Evolutionary conservation across 2,797 vertebrate species (phyloP).

Genomic region (Erpetoichthys calabaricus): DNA sequence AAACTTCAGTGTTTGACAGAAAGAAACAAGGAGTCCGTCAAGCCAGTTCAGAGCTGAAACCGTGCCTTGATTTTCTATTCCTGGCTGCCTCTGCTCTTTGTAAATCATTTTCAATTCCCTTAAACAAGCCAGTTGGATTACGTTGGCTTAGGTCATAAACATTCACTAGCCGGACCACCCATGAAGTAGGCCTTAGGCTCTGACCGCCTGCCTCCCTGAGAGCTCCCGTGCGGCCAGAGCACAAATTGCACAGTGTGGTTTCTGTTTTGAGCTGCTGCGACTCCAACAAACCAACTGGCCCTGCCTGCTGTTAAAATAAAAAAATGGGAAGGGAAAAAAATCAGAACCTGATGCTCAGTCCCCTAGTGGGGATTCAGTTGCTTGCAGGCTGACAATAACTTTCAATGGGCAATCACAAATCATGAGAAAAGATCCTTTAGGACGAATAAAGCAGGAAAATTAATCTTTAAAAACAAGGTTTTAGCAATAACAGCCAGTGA

Average conservation of each 20-base stretch:
- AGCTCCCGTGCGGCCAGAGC: slow-evolving; percentile 20
- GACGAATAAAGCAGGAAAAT: too few species aligned
- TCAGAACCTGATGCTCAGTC: not conserved
- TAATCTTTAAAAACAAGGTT: too few species aligned
- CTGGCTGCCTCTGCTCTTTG: slow-evolving; percentile 42
- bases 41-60: slow-evolving; percentile 31
- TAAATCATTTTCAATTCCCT: slow-evolving; percentile 70
- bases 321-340: too few species aligned
- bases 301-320: not conserved
- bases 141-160: slow-evolving; percentile 69
- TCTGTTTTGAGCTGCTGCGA: slow-evolving; percentile 38
- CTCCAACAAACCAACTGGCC: slow-evolving; percentile 31
- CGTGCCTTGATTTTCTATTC: slow-evolving; percentile 39
- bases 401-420: too few species aligned
- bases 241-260: slow-evolving; percentile 38
- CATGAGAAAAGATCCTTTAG: too few species aligned
- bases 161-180: slow-evolving; percentile 63
- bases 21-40: slow-evolving; percentile 3
- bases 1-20: too few species aligned
- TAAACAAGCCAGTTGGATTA: slow-evolving; percentile 73
- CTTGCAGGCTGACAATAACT: not conserved
- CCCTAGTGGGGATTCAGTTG: not conserved
- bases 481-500: too few species aligned
- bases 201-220: slow-evolving; percentile 24
- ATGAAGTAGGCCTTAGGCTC: slow-evolving; percentile 31